Base-by-base conservation (phyloP, 1,140 invertebrate genomes). In the Drosophila quadrilineata region DNA sequence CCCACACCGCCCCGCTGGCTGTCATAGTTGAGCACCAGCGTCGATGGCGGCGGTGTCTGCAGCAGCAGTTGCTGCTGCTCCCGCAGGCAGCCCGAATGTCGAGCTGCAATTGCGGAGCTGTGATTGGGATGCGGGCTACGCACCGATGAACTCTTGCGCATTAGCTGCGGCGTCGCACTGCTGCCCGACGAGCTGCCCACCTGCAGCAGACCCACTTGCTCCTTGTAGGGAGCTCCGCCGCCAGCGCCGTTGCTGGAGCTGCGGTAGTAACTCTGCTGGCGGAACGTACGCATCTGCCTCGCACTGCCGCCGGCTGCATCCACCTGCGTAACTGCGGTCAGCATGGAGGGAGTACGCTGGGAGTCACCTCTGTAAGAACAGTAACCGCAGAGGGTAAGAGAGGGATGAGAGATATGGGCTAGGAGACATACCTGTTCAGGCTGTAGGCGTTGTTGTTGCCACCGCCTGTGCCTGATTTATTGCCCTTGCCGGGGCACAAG, bases 401-500 rank as follows among this genome's bases (percentile, higher is more conserved):
- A 19, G 9, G n/a, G 22, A 35, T 10, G 19, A 4, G 19, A 45
- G 22, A 21, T 57, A 28, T 21, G 24, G 24, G 54, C 14, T 24
- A 24, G 21, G 19, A 59, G 62, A 54, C 17, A n/a, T 62, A 89
- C 88, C 88, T 80, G 59, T 88, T 89, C 4, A 89, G 36, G 40
- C 88, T 89, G 60, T 89, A 73, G 12, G 79, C 79, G 49, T 89
- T 84, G 52, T 88, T 87, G 56, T 88, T 80, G 38, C 75, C 74
- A 0, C 74, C 66, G 1, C 71, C 72, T 0, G 67, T 57, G 38
- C 68, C 29, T 8, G 77, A 77, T 57, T 88, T 87, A 52, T 70
- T 71, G 10, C 71, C 56, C 26, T 72, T 87, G 22, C 88, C 66
- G 3, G 91, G 91, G 90, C 94, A 94, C 29, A 95, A 90, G 87